Evolutionary conservation across 2,888 invertebrate species (phyloP).

Genomic region (Dryadula phaetusa): DNA sequence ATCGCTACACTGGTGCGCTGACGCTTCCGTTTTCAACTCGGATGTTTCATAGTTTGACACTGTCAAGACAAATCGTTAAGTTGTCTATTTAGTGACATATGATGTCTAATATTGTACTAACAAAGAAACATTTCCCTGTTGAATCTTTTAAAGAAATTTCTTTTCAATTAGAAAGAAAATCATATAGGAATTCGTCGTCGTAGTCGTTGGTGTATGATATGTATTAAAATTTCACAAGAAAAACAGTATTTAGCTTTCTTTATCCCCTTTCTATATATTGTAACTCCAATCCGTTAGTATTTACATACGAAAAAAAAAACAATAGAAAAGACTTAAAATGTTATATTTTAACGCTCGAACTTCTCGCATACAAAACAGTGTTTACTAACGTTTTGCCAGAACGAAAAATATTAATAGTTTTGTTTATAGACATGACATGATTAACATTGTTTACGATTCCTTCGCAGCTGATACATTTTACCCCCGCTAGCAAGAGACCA

Average conservation of each 20-base stretch:
- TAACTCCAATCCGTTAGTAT: too few species aligned
- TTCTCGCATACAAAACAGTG: background rate
- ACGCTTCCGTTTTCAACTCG: conserved; percentile 64
- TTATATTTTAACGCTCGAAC: background rate
- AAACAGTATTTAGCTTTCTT: too few species aligned
- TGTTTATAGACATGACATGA: conserved; percentile 5
- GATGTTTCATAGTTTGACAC: conserved; percentile 37
- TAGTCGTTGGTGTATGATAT: too few species aligned
- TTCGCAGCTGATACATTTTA: conserved; percentile 38
- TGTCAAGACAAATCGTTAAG: background rate
- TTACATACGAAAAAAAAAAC: too few species aligned
- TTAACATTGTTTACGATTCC: conserved; percentile 7
- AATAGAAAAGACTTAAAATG: background rate
- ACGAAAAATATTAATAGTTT: conserved; percentile 11
- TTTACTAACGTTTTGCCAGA: background rate
- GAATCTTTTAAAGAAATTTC: too few species aligned
- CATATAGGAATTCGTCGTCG: too few species aligned
- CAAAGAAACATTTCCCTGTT: too few species aligned
- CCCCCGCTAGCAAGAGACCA: conserved; percentile 51
- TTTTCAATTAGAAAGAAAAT: too few species aligned
- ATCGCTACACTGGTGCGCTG: conserved; percentile 55
- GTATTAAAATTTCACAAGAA: too few species aligned
- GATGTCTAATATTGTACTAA: background rate
- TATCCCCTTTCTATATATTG: too few species aligned
- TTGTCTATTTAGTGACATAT: background rate